These are phyloP conservation scores for Xiphophorus couchianus DNA, from an alignment of 2,113 vertebrate species.

Conservation along the genomic window DNA sequence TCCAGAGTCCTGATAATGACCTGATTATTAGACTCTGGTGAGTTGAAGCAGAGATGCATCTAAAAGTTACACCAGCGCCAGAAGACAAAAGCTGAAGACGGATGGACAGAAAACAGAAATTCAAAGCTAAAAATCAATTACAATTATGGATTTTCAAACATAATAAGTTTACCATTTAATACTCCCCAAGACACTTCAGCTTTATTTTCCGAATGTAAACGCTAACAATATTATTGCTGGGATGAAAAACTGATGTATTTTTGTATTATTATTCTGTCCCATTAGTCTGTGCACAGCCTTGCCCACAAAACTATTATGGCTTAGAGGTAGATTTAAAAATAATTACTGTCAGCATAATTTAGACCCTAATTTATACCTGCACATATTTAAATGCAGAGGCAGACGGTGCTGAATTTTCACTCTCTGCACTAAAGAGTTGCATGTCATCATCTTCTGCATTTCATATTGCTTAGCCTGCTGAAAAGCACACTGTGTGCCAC, in stretches of 20 bases:
- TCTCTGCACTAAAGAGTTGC: neutral
- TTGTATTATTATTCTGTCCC: neutral
- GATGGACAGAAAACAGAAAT: neutral
- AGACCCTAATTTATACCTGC: neutral
- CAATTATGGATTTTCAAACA: neutral
- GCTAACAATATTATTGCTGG: neutral
- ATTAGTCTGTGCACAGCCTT: neutral
- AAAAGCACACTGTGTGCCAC: constrained; percentile 32
- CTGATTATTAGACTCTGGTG: too few species aligned
- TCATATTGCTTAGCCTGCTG: constrained; percentile 16
- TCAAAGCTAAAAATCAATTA: neutral
- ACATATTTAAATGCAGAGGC: constrained; percentile 3
- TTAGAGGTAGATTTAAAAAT: constrained; percentile 12
- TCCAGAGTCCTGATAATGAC: too few species aligned
- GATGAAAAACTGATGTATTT: neutral
- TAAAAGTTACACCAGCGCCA: too few species aligned
- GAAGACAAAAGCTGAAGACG: too few species aligned
- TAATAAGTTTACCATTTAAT: neutral
- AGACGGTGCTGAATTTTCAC: constrained; percentile 1
- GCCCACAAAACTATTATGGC: constrained; percentile 1
- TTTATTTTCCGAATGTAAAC: neutral
- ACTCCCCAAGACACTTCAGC: neutral
- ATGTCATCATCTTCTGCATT: constrained; percentile 10
- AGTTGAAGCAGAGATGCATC: too few species aligned
- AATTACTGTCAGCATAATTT: constrained; percentile 5